A percentile compares a stretch with the other conserved stretches of the same genome.
Evolutionary conservation across 2,888 invertebrate species (phyloP).

Genomic region (Hirtodrosophila histrioides): DNA sequence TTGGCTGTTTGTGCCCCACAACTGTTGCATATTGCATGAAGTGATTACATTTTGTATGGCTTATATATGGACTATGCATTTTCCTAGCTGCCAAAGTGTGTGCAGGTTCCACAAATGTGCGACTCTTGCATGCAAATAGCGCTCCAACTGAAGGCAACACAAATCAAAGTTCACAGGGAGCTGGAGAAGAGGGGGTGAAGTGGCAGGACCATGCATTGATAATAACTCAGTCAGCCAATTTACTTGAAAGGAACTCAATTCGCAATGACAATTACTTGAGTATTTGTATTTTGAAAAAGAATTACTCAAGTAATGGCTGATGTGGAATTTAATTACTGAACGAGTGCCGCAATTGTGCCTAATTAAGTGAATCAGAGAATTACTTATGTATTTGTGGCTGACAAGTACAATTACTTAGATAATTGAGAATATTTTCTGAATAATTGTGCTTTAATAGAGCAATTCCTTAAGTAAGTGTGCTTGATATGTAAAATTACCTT

Average conservation of each 20-base stretch:
- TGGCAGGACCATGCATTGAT: no score
- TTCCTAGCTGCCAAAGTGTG: conserved; percentile 1
- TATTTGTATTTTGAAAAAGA: neutral
- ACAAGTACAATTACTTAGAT: no score
- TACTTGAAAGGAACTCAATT: neutral
- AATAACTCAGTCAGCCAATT: conserved; percentile 5
- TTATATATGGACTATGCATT: neutral
- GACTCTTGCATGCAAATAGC: conserved; percentile 23
- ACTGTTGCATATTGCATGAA: conserved; percentile 76
- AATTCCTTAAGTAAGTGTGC: no score
- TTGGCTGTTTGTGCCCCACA: conserved; percentile 26
- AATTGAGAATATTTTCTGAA: no score
- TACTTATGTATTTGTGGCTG: no score
- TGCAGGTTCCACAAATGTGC: neutral
- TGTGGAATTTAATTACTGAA: no score
- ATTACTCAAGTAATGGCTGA: neutral
- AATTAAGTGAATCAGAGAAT: no score
- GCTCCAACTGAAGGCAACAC: neutral
- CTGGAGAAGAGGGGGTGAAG: no score
- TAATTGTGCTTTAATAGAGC: no score
- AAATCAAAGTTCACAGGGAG: conserved; percentile 4
- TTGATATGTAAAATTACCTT: no score
- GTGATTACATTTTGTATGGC: conserved; percentile 55
- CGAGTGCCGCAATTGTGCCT: no score
- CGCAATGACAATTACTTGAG: conserved; percentile 4